These are phyloP conservation scores for Panthera leo DNA, from an alignment of 2,113 vertebrate species.

Conservation along the genomic window DNA sequence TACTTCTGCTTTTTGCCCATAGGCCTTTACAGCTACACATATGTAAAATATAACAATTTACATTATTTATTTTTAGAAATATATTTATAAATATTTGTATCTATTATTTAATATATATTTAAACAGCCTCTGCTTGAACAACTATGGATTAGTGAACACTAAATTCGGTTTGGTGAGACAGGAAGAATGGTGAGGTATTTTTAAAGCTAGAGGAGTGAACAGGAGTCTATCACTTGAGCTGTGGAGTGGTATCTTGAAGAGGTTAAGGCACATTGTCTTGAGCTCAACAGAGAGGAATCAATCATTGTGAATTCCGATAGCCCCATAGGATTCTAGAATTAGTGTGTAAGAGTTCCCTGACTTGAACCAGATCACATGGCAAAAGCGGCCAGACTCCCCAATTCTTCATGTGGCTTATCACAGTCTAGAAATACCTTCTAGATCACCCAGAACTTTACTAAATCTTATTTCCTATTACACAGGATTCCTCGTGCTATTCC, in stretches of 20 bases:
- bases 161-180: neutral
- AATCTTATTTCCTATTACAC: conserved; percentile 1
- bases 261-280: neutral
- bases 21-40: neutral
- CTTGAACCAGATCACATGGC: neutral
- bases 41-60: neutral
- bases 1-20: neutral
- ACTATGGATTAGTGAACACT: neutral
- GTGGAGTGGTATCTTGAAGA: neutral
- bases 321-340: neutral
- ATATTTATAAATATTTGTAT: neutral
- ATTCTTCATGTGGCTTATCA: neutral
- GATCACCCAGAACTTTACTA: neutral
- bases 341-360: neutral
- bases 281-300: neutral
- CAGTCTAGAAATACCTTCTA: neutral
- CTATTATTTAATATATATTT: neutral
- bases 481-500: neutral
- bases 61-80: neutral
- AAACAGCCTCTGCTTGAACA: neutral
- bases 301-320: neutral
- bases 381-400: neutral
- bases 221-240: neutral
- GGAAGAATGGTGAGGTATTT: neutral
- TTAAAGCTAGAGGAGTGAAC: neutral